These are phyloP conservation scores for Vulpes ferrilata DNA, from an alignment of 2,113 vertebrate genomes.

Conservation along the genomic window DNA sequence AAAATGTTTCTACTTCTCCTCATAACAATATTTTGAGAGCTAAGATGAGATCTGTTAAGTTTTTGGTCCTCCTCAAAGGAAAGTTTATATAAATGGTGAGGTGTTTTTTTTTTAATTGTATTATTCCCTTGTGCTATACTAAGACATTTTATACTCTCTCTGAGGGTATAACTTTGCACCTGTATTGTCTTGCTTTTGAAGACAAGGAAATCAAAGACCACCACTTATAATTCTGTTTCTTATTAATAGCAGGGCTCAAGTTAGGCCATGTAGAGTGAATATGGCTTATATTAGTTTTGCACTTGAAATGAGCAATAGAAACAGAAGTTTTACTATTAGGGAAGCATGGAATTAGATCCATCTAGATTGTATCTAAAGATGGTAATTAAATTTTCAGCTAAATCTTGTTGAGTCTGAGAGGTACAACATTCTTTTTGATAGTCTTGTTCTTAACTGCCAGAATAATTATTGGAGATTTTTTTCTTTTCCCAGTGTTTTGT, in stretches of 20 bases:
- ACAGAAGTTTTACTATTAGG: background rate
- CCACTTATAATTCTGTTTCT: background rate
- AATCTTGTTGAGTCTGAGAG: background rate
- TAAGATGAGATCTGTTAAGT: background rate
- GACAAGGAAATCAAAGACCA: background rate
- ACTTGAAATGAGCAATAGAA: background rate
- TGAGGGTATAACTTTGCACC: background rate
- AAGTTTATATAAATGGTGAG: background rate
- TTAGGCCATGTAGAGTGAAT: background rate
- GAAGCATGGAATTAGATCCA: background rate
- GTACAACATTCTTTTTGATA: background rate
- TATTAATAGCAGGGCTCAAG: background rate
- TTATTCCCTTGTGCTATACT: background rate
- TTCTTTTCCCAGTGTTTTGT: background rate
- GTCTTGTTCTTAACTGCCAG: background rate
- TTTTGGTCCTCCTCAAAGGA: background rate
- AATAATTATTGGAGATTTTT: background rate
- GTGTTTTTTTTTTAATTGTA: background rate
- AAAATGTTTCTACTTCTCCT: background rate
- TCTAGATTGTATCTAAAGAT: background rate
- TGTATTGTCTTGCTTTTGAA: background rate
- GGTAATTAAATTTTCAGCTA: constrained; percentile 41
- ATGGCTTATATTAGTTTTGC: constrained; percentile 57
- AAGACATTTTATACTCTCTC: background rate
- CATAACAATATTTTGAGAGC: background rate